These are phyloP conservation scores for Diabrotica balteata DNA, from an alignment of 2,888 invertebrate species.

Conservation along the genomic window DNA sequence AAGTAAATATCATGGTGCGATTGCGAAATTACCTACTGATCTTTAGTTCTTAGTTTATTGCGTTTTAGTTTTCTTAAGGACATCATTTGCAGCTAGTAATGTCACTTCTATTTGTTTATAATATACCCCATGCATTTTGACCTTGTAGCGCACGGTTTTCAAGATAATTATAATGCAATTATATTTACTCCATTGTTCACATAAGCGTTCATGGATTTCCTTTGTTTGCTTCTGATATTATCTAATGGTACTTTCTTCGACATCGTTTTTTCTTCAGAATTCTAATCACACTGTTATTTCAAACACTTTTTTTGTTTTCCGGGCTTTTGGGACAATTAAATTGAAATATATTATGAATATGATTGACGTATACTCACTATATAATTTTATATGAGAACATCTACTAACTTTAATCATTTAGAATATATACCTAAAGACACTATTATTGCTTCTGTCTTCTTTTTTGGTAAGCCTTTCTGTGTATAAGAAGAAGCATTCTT, in stretches of 20 bases:
- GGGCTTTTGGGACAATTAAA: too few relatives aligned
- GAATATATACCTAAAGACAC: too few relatives aligned
- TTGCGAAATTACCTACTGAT: constrained; percentile 40
- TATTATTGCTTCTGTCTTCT: too few relatives aligned
- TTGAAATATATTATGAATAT: too few relatives aligned
- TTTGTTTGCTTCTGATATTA: constrained; percentile 48
- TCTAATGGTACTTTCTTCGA: constrained; percentile 29
- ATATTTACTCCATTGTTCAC: constrained; percentile 55
- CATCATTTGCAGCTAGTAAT: constrained; percentile 34
- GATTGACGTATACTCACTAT: too few relatives aligned
- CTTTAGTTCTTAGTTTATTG: constrained; percentile 41
- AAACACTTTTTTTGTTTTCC: too few relatives aligned
- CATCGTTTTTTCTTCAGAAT: constrained; percentile 6
- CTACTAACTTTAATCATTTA: too few relatives aligned
- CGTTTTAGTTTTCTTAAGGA: constrained; percentile 41
- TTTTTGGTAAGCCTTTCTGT: too few relatives aligned
- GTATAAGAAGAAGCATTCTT: too few relatives aligned
- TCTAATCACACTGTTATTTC: too few relatives aligned
- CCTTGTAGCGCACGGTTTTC: constrained; percentile 56
- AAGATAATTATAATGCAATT: constrained; percentile 58
- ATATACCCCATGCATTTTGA: constrained; percentile 47
- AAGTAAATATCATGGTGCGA: constrained; percentile 29
- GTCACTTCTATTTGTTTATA: constrained; percentile 37
- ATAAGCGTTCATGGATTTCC: constrained; percentile 52
- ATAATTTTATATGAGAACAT: too few relatives aligned